phyloP scores from a whole-genome alignment of 2,888 invertebrate species.

The Stenchaetothrips biformis region DNA sequence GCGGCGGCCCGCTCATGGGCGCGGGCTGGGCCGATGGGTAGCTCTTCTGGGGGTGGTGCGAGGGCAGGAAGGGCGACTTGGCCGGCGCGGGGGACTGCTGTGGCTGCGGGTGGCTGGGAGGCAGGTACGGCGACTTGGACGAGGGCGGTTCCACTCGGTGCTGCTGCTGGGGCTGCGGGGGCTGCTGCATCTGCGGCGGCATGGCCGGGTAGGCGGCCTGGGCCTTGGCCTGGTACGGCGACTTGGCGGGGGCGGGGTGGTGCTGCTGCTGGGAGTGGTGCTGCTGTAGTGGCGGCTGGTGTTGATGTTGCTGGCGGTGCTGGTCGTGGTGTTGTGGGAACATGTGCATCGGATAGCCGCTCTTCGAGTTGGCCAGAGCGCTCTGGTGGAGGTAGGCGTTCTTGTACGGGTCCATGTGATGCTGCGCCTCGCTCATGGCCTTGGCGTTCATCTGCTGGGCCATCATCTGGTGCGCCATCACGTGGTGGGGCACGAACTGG shows the following conservation, averaged over 20 bases:
- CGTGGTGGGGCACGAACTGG: constrained; percentile 31
- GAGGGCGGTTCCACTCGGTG: constrained; percentile 30
- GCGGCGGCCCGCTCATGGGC: neutral
- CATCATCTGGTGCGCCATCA: constrained; percentile 20
- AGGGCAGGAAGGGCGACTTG: constrained; percentile 34
- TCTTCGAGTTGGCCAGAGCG: neutral
- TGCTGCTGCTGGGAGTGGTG: constrained; percentile 45
- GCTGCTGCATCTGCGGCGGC: constrained; percentile 44
- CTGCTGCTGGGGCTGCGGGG: constrained; percentile 47
- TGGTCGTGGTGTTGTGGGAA: constrained; percentile 31
- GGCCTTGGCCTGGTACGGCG: constrained; percentile 26
- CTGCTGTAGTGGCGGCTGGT: constrained; percentile 44
- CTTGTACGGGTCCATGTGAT: constrained; percentile 7
- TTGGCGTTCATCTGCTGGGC: constrained; percentile 31
- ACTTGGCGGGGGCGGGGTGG: constrained; percentile 46
- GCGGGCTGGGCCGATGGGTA: constrained; percentile 29
- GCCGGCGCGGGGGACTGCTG: constrained; percentile 43
- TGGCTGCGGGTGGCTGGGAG: constrained; percentile 42
- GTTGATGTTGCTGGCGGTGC: constrained; percentile 45
- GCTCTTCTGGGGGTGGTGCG: constrained; percentile 37
- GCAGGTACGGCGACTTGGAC: constrained; percentile 44
- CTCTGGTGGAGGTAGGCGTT: constrained; percentile 5
- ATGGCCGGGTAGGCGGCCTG: constrained; percentile 42
- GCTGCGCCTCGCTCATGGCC: neutral
- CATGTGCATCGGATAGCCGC: constrained; percentile 7